These are phyloP conservation scores for Pogonocherus hispidulus DNA, from an alignment of 2,888 invertebrate species.

Conservation along the genomic window DNA sequence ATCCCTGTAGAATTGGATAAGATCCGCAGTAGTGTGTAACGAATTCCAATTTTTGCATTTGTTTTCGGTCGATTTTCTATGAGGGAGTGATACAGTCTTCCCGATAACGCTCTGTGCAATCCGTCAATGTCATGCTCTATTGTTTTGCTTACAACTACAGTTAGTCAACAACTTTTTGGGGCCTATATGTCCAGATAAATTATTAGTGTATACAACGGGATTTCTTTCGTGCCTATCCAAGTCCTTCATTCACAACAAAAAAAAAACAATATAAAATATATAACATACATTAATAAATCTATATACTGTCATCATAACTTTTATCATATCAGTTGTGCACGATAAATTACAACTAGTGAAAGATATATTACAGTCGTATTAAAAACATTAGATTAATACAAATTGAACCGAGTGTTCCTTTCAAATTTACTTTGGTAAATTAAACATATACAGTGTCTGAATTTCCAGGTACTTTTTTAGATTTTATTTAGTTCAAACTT, in stretches of 20 bases:
- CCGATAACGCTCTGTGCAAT: conserved; percentile 55
- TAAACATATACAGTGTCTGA: no score
- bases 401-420: no score
- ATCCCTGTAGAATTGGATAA: conserved; percentile 52
- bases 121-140: conserved; percentile 59
- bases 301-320: neutral
- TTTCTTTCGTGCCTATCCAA: neutral
- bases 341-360: conserved; percentile 16
- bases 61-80: conserved; percentile 51
- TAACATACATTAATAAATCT: neutral
- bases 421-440: no score
- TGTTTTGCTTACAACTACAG: conserved; percentile 55
- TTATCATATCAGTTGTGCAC: neutral
- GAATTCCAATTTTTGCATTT: conserved; percentile 57
- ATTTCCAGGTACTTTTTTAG: no score
- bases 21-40: conserved; percentile 51
- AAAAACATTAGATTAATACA: no score
- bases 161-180: conserved; percentile 52
- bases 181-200: conserved; percentile 51
- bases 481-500: no score
- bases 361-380: no score
- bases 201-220: conserved; percentile 16
- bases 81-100: conserved; percentile 53
- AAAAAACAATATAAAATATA: neutral
- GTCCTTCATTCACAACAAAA: neutral